Evolutionary conservation across 2,113 vertebrate species (phyloP).

Genomic region (Eurypyga helias): DNA sequence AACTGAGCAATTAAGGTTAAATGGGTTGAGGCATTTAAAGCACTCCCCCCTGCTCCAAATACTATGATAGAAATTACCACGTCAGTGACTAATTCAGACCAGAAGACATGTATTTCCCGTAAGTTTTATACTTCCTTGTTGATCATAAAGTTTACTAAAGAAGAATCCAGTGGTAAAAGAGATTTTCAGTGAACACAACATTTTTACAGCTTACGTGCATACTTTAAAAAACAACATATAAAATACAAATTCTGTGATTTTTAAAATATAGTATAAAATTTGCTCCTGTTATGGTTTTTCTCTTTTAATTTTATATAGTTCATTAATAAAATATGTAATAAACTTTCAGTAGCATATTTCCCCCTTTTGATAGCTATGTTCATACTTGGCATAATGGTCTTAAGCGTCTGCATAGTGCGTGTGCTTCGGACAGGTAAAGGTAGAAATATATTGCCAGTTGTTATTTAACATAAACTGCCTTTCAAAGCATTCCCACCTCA

Average conservation of each 20-base stretch:
- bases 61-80: constrained; percentile 31
- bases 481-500: not conserved
- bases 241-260: not conserved
- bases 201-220: not conserved
- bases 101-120: constrained; percentile 48
- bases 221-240: not conserved
- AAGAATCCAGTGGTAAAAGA: not conserved
- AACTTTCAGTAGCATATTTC: not conserved
- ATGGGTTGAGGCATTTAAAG: constrained; percentile 76
- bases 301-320: not conserved
- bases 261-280: not conserved
- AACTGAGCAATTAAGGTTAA: constrained; percentile 79
- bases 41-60: constrained; percentile 39
- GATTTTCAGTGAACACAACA: not conserved
- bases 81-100: constrained; percentile 63
- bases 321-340: not conserved
- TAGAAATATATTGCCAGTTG: fast-evolving
- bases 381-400: not conserved
- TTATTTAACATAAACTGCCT: not conserved
- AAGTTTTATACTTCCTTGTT: constrained; percentile 30
- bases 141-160: constrained; percentile 32
- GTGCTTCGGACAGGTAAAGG: not conserved
- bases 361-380: not conserved
- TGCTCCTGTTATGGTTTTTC: not conserved
- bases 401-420: fast-evolving